Base-by-base conservation (phyloP, 2,888 invertebrate genomes). In the Uropetala carovei region DNA sequence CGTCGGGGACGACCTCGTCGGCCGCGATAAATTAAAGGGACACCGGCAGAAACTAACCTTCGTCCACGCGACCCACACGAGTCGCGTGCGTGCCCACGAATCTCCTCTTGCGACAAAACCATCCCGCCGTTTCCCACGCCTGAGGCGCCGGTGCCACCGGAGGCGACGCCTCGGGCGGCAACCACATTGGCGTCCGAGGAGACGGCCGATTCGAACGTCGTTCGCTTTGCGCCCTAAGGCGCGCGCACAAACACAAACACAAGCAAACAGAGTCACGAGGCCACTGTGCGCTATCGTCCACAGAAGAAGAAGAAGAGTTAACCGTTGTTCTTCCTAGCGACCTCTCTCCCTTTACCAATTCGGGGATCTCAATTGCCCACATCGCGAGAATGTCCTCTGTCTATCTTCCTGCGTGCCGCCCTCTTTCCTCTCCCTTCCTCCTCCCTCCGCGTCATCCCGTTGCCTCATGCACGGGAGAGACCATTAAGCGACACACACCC, bases 341-440 rank as follows among this genome's bases (percentile, higher is more conserved):
- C 64, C 68, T 68, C 68, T n/a, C n/a, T 18, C 68, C n/a, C 68
- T 68, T 68, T 68, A n/a, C n/a, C 68, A 68, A n/a, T 68, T 68
- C 64, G 64, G 64, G 16, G 64, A 16, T 18, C n/a, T 16, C 64
- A 64, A 64, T 64, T 64, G 64, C 64, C 64, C 64, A 64, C 64
- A 64, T 64, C 64, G 64, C 64, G 64, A 14, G 43, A 43, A 5
- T 43, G 43, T 43, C 64, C 64, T 14, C 16, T n/a, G n/a, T 18
- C 64, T 64, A 7, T 64, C n/a, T n/a, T 64, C 64, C 64, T 18
- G 64, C 64, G 64, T 8, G 43, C 43, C 43, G 43, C 43, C 43
- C 43, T 43, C 43, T 43, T 43, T 43, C 43, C 64, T 64, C 64
- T 64, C 16, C 64, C 64, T 64, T 68, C 68, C 68, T 68, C 68